Evolutionary conservation across 1,140 invertebrate genomes (phyloP), one percentile per base, ranked within the genome.

Genomic region (Meteorus sp.): DNA sequence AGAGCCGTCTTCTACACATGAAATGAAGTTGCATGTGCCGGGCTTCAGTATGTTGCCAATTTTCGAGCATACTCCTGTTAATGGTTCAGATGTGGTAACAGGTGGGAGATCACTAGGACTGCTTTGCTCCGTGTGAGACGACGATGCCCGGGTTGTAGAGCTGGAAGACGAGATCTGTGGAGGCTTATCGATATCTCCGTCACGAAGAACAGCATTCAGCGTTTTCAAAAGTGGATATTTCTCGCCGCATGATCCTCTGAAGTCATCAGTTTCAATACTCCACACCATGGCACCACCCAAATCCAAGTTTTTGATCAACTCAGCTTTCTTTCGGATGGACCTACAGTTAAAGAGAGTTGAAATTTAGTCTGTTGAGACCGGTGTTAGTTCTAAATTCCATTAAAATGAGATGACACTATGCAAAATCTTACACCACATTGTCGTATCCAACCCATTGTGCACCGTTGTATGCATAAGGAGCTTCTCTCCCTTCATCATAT

Each of bases 401-500:
- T n/a, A n/a, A n/a, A n/a, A n/a, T n/a, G n/a, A n/a, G n/a, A n/a
- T n/a, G n/a, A n/a, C n/a, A n/a, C n/a, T n/a, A n/a, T n/a, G n/a
- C n/a, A n/a, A n/a, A n/a, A n/a, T n/a, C 53, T 31, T 33, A 56
- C 54, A 35, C 78, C 2, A 88, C 83, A 71, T 91, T 89, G 65
- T 94, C 88, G 69, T 89, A 95, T 0, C 88, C 87, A 1, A 91
- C 87, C 92, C 92, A 94, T 74, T 94, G 91, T 55, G 86, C 85
- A 0, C 85, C 88, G 50, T 78, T 82, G 35, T 83, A 84, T 0
- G 89, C 89, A 71, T 87, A 92, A 1, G 91, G 88, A 0, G n/a
- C 54, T n/a, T 17, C 3, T 37, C 41, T 23, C 19, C 39, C 20
- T 15, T 37, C 11, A 13, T 56, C 54, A 6, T 13, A 45, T 4